Evolutionary conservation across 2,888 invertebrate genomes (phyloP).

Genomic region (Cerastis leucographa): DNA sequence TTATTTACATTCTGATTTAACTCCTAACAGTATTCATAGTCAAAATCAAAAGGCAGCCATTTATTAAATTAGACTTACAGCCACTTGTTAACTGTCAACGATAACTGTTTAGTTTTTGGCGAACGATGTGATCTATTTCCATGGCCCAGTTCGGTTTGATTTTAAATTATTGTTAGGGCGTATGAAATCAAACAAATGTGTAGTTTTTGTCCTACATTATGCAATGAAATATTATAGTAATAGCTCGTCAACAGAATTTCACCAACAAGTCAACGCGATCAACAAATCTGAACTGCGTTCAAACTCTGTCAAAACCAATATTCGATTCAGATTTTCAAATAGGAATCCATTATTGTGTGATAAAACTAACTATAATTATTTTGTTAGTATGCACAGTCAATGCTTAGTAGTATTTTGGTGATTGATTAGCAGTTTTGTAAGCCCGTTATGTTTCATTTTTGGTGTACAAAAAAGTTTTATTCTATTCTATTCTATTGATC

Average conservation of each 20-base stretch:
- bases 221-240: neutral
- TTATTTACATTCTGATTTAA: neutral
- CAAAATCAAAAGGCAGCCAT: slow-evolving; percentile 22
- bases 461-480: too few relatives aligned
- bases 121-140: slow-evolving; percentile 34
- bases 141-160: slow-evolving; percentile 49
- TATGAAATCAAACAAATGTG: slow-evolving; percentile 38
- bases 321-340: neutral
- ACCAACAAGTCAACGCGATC: neutral
- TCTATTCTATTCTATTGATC: too few relatives aligned
- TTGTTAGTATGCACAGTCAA: neutral
- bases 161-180: slow-evolving; percentile 35
- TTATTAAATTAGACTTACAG: slow-evolving; percentile 35
- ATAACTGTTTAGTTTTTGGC: slow-evolving; percentile 44
- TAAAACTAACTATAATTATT: too few relatives aligned
- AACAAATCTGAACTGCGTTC: neutral
- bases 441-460: too few relatives aligned
- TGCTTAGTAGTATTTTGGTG: neutral
- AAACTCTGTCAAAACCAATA: neutral
- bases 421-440: too few relatives aligned
- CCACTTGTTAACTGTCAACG: slow-evolving; percentile 42
- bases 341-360: neutral
- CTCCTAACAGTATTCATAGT: neutral
- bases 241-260: too few relatives aligned
- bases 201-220: neutral